Base-by-base conservation (phyloP, 2,797 vertebrate genomes). In the Tolypeutes matacus region DNA sequence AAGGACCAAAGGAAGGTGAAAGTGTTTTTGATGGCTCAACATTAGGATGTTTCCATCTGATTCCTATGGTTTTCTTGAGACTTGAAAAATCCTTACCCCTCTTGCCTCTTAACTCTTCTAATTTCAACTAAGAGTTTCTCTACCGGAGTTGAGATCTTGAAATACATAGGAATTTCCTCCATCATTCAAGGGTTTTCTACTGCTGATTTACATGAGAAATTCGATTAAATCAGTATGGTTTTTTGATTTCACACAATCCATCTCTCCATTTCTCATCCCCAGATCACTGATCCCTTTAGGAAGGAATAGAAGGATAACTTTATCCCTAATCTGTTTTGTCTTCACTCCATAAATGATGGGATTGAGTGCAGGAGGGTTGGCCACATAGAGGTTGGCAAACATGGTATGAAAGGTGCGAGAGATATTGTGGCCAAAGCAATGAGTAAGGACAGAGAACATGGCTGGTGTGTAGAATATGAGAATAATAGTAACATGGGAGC, bases 401-500 rank as follows among this genome's bases (percentile, higher is more conserved):
- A 82, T 56, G 34, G 85, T 95, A 34, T 88, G 77, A 70, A 86
- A 77, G 0, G 60, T 58, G 69, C 95, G 98, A 72, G 88, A 49
- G 34, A 96, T 70, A 29, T 14, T 76, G n/a, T 92, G 90, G 5
- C 94, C 69, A 0, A 96, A 96, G 6, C 62, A 36, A 56, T 97
- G 96, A 14, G 62, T 72, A 42, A 97, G 49, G 56, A 8, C 29
- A 0, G 39, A 87, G 88, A 97, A 97, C 31, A 96, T 20, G 3
- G 14, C 69, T 0, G 93, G 92, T 34, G 46, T 72, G 10, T 96
- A 96, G n/a, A 98, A 97, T 5, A 97, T 78, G 34, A 98, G 69
- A 67, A 98, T 98, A 23, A 97, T 56, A 0, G 96, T 88, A 58
- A 97, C 13, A 0, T 98, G 98, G 49, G 97, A 97, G 0, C 65